Base-by-base conservation (phyloP, 2,113 vertebrate species). In the Ceyx margarethae region DNA sequence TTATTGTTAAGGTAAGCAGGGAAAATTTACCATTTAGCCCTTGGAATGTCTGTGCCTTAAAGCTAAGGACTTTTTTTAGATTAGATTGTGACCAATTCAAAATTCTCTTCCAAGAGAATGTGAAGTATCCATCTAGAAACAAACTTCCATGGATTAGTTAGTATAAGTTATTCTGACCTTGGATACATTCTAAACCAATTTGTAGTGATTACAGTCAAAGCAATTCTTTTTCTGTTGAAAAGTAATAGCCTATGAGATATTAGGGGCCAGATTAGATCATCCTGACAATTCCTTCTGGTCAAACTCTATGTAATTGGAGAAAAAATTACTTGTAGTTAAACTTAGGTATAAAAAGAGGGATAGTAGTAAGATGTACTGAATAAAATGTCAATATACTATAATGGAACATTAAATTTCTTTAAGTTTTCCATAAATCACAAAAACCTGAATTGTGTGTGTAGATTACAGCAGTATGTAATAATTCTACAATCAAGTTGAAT, bases 111-210 rank as follows among this genome's bases (percentile, higher is more conserved):
- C 5, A 42, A 78, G 26, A 75, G 78, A 85, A 86, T 64, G 15
- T 43, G 33, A 80, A 40, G 43, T 74, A 78, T 89, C 31, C 20
- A 43, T 78, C 50, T 60, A 84, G 71, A 93, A 90, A 71, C 25
- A 83, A 83, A 67, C 71, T 90, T 94, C 37, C 5, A 4, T 50
- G 6, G 62, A 53, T 78, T 91, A 72, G 53, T 78, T 91, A 75
- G 53, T 3, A 1, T 48, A 89, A 93, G 73, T 90, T 91, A 64
- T 43, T 25, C 88, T 74, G 77, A 94, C 93, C 89, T 92, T 91
- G 74, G 33, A n/a, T 89, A 28, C 0, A 28, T 66, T 78, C 40
- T 91, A 87, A 93, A 85, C 87, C 64, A 76, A 76, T 94, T 85
- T 76, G 74, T 81, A 68, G 85, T 66, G 50, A 81, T 87, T 91